phyloP scores from a whole-genome alignment of 2,797 vertebrate species.

The Xenentodon cancila region DNA sequence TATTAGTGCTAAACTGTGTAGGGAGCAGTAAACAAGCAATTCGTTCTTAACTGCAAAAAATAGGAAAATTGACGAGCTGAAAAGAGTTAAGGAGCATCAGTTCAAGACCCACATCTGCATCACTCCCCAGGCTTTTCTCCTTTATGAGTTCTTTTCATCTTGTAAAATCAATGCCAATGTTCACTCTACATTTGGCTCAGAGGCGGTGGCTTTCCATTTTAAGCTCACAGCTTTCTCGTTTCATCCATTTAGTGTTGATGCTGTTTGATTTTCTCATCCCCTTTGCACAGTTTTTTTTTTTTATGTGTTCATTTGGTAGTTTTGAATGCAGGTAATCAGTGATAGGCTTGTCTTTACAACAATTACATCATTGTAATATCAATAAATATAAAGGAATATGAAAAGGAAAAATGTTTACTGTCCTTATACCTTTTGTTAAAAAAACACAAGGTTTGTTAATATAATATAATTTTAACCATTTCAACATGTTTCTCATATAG shows the following conservation, averaged over 20 bases:
- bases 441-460: conserved; percentile 15
- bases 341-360: neutral
- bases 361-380: too few relatives aligned
- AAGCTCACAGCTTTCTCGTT: conserved; percentile 4
- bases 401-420: too few relatives aligned
- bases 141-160: conserved; percentile 39
- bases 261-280: conserved; percentile 1
- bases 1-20: conserved; percentile 1
- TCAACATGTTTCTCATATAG: neutral
- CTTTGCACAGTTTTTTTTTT: neutral
- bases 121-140: conserved; percentile 34
- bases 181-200: conserved; percentile 30
- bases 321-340: conserved; percentile 3
- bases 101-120: conserved; percentile 34
- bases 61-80: conserved; percentile 8
- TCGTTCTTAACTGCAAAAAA: conserved; percentile 10
- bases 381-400: too few relatives aligned
- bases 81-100: conserved; percentile 22
- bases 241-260: conserved; percentile 12
- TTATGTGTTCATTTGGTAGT: neutral
- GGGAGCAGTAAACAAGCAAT: conserved; percentile 8
- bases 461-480: conserved; percentile 10
- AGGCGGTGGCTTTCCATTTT: conserved; percentile 28
- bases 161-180: conserved; percentile 24
- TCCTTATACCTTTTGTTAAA: neutral